Conservation (phyloP, 2,888 invertebrate species). For the Herminia tarsipennalis region DNA sequence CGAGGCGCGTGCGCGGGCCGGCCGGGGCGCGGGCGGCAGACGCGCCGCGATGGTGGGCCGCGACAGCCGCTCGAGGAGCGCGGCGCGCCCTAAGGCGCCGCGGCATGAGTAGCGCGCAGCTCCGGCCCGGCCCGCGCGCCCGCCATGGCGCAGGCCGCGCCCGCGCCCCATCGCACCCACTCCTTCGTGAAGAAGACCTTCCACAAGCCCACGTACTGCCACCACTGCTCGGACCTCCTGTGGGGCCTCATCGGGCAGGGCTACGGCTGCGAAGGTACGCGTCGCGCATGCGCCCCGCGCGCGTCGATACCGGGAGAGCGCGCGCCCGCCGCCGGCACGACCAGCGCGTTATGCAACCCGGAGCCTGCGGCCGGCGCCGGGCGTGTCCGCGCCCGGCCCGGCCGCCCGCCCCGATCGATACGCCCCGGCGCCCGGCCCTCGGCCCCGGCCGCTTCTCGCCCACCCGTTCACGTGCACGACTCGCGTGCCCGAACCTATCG, state of each 20-base stretch:
- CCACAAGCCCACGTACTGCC: constrained; percentile 99
- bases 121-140: constrained; percentile 84
- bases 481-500: constrained; percentile 39
- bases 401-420: constrained; percentile 51
- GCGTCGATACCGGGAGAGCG: constrained; percentile 76
- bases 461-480: constrained; percentile 36
- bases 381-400: constrained; percentile 32
- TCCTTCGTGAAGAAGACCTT: constrained; percentile 99
- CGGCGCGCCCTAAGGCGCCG: constrained; percentile 86
- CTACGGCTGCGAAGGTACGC: constrained; percentile 99
- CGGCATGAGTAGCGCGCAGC: constrained; percentile 84
- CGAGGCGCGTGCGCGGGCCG: constrained; percentile 54
- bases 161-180: constrained; percentile 91
- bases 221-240: constrained; percentile 99
- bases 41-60: constrained; percentile 86
- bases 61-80: constrained; percentile 85
- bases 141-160: constrained; percentile 86
- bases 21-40: constrained; percentile 75
- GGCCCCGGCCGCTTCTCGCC: constrained; percentile 27
- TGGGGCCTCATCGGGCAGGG: constrained; percentile 99
- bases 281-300: constrained; percentile 78
- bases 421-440: constrained; percentile 41
- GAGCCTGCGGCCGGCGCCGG: constrained; percentile 56
- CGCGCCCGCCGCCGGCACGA: constrained; percentile 68
- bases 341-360: constrained; percentile 72